phyloP scores from a whole-genome alignment of 2,888 invertebrate species.

The Amblyjoppa proteus region DNA sequence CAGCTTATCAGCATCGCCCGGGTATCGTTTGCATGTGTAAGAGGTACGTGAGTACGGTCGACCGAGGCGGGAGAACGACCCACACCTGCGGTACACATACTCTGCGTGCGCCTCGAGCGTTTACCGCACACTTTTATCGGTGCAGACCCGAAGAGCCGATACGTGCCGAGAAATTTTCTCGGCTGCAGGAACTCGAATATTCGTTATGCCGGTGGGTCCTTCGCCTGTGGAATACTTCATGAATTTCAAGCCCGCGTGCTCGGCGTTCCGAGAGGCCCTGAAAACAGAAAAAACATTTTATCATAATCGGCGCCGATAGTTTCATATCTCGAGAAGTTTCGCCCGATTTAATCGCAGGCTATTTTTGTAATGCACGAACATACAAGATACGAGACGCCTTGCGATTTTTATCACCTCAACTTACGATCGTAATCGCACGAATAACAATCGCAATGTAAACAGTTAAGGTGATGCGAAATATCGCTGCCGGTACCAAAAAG shows the following conservation, averaged over 20 bases:
- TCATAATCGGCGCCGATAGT: background rate
- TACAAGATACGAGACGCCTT: background rate
- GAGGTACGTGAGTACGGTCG: background rate
- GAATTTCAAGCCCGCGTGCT: background rate
- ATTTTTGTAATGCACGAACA: too few relatives aligned
- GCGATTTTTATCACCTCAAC: background rate
- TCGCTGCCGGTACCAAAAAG: too few relatives aligned
- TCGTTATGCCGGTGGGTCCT: background rate
- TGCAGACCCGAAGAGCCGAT: slow-evolving; percentile 18
- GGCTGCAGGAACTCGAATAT: background rate
- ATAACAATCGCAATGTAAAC: background rate
- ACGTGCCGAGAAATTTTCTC: slow-evolving; percentile 38
- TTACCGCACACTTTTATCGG: slow-evolving; percentile 28
- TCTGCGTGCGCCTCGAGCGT: background rate
- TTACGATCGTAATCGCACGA: too few relatives aligned
- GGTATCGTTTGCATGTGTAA: slow-evolving; percentile 70
- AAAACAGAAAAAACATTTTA: background rate
- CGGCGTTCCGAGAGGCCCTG: background rate
- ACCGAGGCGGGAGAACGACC: slow-evolving; percentile 4
- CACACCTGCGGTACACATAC: slow-evolving; percentile 1
- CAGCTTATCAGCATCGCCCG: slow-evolving; percentile 75
- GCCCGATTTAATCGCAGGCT: background rate
- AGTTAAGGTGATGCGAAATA: background rate
- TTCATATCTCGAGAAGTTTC: background rate
- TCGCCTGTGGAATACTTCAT: background rate